These are phyloP conservation scores for Tromatobia lineatoria DNA, from an alignment of 2,888 invertebrate species.

Conservation along the genomic window DNA sequence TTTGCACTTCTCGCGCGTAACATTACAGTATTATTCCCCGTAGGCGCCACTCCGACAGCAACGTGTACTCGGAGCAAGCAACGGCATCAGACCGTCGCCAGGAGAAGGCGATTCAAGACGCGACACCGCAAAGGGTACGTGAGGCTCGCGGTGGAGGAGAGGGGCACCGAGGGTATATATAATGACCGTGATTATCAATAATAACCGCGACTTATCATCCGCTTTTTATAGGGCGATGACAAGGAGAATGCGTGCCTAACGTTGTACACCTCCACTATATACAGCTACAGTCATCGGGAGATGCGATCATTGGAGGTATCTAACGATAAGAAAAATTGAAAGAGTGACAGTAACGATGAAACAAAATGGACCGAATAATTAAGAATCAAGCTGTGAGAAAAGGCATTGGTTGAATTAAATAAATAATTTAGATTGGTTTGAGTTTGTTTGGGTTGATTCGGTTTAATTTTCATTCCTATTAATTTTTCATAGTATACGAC, in stretches of 20 bases:
- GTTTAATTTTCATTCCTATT: too few relatives aligned
- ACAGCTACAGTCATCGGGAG: not conserved
- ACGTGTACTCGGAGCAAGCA: slow-evolving; percentile 30
- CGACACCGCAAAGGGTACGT: slow-evolving; percentile 44
- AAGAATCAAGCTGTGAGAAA: not conserved
- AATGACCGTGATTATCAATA: slow-evolving; percentile 78
- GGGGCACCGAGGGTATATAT: slow-evolving; percentile 64
- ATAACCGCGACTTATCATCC: slow-evolving; percentile 73
- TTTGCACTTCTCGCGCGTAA: slow-evolving; percentile 58
- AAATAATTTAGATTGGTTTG: too few relatives aligned
- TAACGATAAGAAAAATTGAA: not conserved
- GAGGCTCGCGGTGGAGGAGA: slow-evolving; percentile 26
- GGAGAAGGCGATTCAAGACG: slow-evolving; percentile 30
- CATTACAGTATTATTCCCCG: slow-evolving; percentile 34
- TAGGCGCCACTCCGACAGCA: slow-evolving; percentile 63
- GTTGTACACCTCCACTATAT: slow-evolving; percentile 34
- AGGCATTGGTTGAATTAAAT: too few relatives aligned
- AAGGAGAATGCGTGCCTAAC: slow-evolving; percentile 61
- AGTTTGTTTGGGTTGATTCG: too few relatives aligned
- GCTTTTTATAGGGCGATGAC: slow-evolving; percentile 71
- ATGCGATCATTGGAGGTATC: slow-evolving; percentile 1
- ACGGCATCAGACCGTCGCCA: slow-evolving; percentile 52
- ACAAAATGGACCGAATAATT: not conserved
- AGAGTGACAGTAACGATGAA: not conserved
- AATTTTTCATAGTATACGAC: too few relatives aligned